Base-by-base conservation (phyloP, 2,113 vertebrate genomes). In the Balaeniceps rex region DNA sequence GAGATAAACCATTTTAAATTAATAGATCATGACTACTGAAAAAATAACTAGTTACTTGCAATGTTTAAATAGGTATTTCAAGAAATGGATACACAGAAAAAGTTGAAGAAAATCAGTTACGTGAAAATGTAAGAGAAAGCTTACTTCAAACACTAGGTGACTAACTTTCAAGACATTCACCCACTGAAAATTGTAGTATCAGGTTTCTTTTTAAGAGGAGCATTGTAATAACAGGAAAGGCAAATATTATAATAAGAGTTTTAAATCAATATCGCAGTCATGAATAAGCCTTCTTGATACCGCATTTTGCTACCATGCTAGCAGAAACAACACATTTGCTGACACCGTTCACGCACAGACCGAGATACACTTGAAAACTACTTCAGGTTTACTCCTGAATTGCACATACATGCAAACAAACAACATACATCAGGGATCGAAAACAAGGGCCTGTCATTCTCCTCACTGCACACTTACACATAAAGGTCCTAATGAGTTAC, bases 221-320 rank as follows among this genome's bases (percentile, higher is more conserved):
- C 4, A 8, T 5, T 11, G 40, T 24, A 71, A 1, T 9, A 86
- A 72, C 8, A 23, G 33, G 22, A 6, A 68, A 68, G 16, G 23
- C 28, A 11, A 85, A 9, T 31, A 61, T 19, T 75, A 16, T 17
- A 78, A 51, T 19, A 33, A 3, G 19, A 49, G 47, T 44, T 90
- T 70, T 19, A 66, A 86, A 83, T 46, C 10, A 57, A 2, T 10
- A 21, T 0, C 0, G 1, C 12, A 47, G 23, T 3, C 3, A 23
- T 4, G 17, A 74, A 78, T 8, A 34, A 70, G 11, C 16, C 8
- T 34, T 29, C 22, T 29, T 34, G 13, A 44, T 40, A 46, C 2
- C 1, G 1, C 31, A 65, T 36, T 74, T 46, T 79, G 49, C 71
- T 69, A 19, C 66, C 26, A 10, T 2, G 17, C 19, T 28, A 58